Evolutionary conservation across 2,797 vertebrate species (phyloP).

Genomic region (Sarcophilus harrisii): DNA sequence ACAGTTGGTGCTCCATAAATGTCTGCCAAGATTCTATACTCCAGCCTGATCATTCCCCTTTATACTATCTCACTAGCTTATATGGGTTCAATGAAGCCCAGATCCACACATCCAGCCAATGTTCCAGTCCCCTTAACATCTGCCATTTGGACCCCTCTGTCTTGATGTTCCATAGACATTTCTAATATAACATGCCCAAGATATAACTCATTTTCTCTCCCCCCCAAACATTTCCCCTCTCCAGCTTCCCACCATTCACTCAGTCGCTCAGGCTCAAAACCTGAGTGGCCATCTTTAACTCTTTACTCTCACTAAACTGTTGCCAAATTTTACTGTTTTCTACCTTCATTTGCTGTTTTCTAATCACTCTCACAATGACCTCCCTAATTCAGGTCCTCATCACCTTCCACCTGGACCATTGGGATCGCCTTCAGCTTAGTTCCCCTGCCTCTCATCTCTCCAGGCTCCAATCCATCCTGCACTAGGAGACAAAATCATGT

Average conservation of each 20-base stretch:
- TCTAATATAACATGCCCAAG: background rate
- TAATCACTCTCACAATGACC: background rate
- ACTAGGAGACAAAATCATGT: background rate
- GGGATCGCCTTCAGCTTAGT: background rate
- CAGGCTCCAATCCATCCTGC: background rate
- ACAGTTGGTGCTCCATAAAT: no score
- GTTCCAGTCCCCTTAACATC: background rate
- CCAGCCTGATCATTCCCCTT: background rate
- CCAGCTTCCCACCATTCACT: background rate
- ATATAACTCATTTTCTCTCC: background rate
- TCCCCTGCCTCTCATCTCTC: background rate
- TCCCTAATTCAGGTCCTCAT: background rate
- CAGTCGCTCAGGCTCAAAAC: background rate
- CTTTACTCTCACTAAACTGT: background rate
- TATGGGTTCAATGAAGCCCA: background rate
- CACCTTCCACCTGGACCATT: background rate
- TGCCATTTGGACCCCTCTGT: background rate
- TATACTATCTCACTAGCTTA: background rate
- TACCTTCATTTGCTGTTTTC: background rate
- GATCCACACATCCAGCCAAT: background rate
- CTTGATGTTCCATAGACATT: background rate
- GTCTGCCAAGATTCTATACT: background rate
- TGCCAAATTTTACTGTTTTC: background rate
- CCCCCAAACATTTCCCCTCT: background rate
- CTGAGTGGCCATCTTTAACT: background rate